Evolutionary conservation across 2,113 vertebrate genomes (phyloP), one percentile per base, ranked within the genome.

Genomic region (Seriola rivoliana): DNA sequence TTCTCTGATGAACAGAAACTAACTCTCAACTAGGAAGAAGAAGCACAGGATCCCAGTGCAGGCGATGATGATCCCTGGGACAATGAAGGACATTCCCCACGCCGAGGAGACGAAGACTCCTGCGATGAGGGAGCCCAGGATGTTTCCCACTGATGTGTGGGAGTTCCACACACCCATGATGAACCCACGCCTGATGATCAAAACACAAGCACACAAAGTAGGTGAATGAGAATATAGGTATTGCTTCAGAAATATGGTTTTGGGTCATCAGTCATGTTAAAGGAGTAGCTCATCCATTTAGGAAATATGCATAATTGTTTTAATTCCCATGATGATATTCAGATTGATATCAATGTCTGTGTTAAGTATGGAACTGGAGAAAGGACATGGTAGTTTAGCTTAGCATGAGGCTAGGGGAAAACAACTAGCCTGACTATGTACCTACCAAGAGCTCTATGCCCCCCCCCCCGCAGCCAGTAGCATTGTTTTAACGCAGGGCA

Each of bases 161-260:
- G 98, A 99, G 90, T 99, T 99, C 98, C 98, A 99, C 85, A 99
- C 91, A 9, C 98, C 98, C 98, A 99, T 99, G 95, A 99, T 99
- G 73, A 99, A 91, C 0, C 98, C 98, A 32, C 98, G 95, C 81
- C 98, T 98, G 92, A 16, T 8, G 46, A 84, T 19, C 21, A 38
- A 52, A 80, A 71, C 70, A 88, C 25, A 84, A 54, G 29, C 6
- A 55, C 42, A 79, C 29, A 23, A 19, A 38, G 36, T 19, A 44
- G 8, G 17, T 19, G 5, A 21, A 44, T n/a, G 3, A 64, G 48
- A 12, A 19, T 9, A 38, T 17, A 54, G 5, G 34, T 1, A 10
- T 7, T 32, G 2, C 16, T 14, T 42, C n/a, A 57, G 54, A 57
- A 25, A 57, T 12, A 29, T 19, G 14, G 2, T 19, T 52, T 34